Evolutionary conservation across 30 jellyfish, hydroid and myxozoan genomes (phyloP), one percentile per base, ranked within the genome.

Genomic region (Pseudorhiza aurosa): DNA sequence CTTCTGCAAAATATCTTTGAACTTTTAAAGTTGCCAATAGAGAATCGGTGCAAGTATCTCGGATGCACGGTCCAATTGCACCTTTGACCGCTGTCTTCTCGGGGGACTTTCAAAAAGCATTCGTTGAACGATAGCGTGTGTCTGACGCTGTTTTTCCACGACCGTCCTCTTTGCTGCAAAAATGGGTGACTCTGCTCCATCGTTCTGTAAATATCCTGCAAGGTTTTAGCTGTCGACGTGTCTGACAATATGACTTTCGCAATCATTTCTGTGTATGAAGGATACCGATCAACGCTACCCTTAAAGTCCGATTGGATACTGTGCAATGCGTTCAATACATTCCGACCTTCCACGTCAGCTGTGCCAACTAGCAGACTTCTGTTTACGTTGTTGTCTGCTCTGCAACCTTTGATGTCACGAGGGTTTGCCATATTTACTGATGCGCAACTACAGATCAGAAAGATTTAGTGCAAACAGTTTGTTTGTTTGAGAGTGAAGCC

Each of bases 111-210:
- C 32, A 85, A 64, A 67, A 90, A 90, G 72, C 98, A 90, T 37
- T 90, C 98, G 64, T 85, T 90, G 39, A 90, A 56, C 0, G 98
- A 90, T 8, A 90, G 49, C 28, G 98, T 90, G 60, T 90, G 98
- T 3, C 98, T 75, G 22, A 90, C 98, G 65, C 98, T 90, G 56
- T 90, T 90, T 35, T 75, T 75, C 98, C 98, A 90, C 8, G 98
- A 84, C 33, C 60, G 69, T 0, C 96, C 95, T 51, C 95, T 81
- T 35, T 74, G 53, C 69, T 65, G 44, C 77, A 90, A 49, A 28
- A 75, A 60, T 24, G 95, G 90, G 49, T 68, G 84, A 24, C 45
- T 81, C 30, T 47, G 55, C 21, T 31, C 68, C 73, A 90, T 44
- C 17, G 8, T 49, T 2, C 21, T 57, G 81, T 90, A 90, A 21